Evolutionary conservation across 2,113 vertebrate genomes (phyloP).

Genomic region (Carassius auratus): DNA sequence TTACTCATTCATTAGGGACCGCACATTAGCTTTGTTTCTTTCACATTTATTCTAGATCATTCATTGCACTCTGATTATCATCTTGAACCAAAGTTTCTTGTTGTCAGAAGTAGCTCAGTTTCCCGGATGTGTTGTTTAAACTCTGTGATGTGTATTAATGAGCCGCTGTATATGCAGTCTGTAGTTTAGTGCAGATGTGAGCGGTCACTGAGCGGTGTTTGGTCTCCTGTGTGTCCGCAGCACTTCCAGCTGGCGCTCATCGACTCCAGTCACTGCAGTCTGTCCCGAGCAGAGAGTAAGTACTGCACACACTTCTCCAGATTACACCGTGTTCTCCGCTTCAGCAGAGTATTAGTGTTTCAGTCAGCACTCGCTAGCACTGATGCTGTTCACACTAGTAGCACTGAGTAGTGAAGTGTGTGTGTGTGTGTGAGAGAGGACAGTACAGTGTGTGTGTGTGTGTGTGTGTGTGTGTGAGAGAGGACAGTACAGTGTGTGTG

Average conservation of each 20-base stretch:
- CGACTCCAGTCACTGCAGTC: constrained; percentile 97
- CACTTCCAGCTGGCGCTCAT: constrained; percentile 99
- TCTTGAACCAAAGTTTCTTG: background rate
- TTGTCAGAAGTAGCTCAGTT: background rate
- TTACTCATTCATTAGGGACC: background rate
- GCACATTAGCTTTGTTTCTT: background rate
- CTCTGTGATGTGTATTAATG: background rate
- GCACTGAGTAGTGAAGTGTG: background rate
- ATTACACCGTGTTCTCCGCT: background rate
- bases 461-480: too few species aligned
- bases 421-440: background rate
- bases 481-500: too few species aligned
- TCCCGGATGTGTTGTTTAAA: background rate
- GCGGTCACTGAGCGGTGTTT: background rate
- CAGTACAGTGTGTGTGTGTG: background rate
- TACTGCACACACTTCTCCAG: constrained; percentile 56
- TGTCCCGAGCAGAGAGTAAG: constrained; percentile 99
- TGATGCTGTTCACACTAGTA: background rate
- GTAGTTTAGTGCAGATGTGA: background rate
- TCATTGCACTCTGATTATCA: background rate
- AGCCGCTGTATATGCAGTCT: background rate
- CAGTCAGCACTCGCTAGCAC: background rate
- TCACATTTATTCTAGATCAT: background rate
- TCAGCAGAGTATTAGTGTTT: background rate
- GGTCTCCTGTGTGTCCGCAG: constrained; percentile 69